Base-by-base conservation (phyloP, 2,797 vertebrate genomes). In the Pangasius larnaudii region DNA sequence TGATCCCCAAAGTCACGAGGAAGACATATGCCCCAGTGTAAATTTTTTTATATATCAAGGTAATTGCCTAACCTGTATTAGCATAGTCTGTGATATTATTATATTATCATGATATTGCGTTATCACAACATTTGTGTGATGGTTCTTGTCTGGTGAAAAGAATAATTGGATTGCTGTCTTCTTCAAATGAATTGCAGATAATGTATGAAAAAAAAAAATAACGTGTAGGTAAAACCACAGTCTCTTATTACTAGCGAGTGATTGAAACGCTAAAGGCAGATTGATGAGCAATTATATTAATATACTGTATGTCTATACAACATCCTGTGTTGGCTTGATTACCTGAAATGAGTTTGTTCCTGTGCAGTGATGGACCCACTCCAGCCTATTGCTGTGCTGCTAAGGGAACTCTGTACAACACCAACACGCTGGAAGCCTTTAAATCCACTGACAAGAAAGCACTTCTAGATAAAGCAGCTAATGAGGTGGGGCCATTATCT, bases 341-440 rank as follows among this genome's bases (percentile, higher is more conserved):
- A 63, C 2, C 24, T 46, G 58, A 82, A 46, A 46, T 63, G 39
- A 82, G 22, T 82, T 82, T 85, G 56, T 36, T 77, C 2, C 19
- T 75, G 13, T 59, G 42, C 59, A 98, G 98, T 67, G 96, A 95
- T 69, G 95, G 95, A 51, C 94, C 94, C 7, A 97, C 97, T 0
- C 97, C 98, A 16, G 96, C 96, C 0, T 97, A 85, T 27, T 99
- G 97, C 93, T 98, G 97, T 91, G 96, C 97, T 13, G 96, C 96
- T 82, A 53, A 95, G 0, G 98, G 98, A 59, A 97, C 94, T 0
- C 85, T 99, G 80, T 96, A 98, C 58, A 99, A 99, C 92, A 98
- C 97, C 92, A 99, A 99, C 96, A 99, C 98, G 0, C 94, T 99
- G 0, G 97, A 98, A 91, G 97, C 98, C 89, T 99, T 99, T 92